Percentiles rank a stretch among this genome's conserved stretches.
These are phyloP conservation scores for Drosophila takahashii DNA, from an alignment of 1,140 invertebrate species.

Conservation along the genomic window DNA sequence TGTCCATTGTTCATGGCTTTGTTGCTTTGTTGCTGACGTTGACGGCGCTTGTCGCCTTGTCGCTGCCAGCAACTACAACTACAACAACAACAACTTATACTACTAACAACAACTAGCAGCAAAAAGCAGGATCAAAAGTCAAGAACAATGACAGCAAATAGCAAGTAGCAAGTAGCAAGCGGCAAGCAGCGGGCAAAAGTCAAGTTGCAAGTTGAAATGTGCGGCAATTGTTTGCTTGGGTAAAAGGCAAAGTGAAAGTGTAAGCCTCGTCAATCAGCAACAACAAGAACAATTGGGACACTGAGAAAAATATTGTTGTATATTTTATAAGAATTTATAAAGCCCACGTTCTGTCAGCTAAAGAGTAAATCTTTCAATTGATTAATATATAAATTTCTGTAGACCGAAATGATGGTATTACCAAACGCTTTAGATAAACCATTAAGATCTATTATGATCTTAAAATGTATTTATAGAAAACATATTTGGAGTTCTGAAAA, in stretches of 20 bases:
- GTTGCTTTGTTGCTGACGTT: conserved; percentile 80
- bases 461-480: too few relatives aligned
- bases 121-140: conserved; percentile 69
- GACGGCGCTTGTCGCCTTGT: conserved; percentile 76
- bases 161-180: conserved; percentile 45
- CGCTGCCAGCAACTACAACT: conserved; percentile 63
- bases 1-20: conserved; percentile 64
- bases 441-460: too few relatives aligned
- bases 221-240: conserved; percentile 68
- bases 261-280: conserved; percentile 51
- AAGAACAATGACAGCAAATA: conserved; percentile 76
- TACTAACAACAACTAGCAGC: conserved; percentile 8
- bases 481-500: too few relatives aligned
- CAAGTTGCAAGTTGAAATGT: conserved; percentile 81
- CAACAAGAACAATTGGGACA: neutral
- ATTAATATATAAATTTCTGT: too few relatives aligned
- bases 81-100: neutral
- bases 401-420: too few relatives aligned
- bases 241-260: conserved; percentile 36
- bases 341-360: too few relatives aligned
- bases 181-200: conserved; percentile 64
- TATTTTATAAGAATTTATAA: neutral
- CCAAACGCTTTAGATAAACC: too few relatives aligned
- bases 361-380: too few relatives aligned
- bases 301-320: neutral